Conservation (phyloP, 37 sponge, comb jelly and placozoan genomes). For the Agelas oroides region DNA sequence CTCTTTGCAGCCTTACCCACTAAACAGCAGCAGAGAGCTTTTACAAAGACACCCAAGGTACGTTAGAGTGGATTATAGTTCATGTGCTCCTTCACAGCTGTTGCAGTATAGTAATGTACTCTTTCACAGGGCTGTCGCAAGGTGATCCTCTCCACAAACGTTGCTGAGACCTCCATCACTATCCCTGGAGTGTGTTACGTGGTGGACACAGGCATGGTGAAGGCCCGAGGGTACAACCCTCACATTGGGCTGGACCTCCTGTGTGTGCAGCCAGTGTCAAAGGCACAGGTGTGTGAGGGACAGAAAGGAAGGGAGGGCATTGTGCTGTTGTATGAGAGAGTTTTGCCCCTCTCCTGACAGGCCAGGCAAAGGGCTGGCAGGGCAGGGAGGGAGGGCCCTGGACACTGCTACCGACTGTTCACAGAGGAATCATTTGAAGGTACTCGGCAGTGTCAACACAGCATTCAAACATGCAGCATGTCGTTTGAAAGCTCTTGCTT, state of each 20-base stretch:
- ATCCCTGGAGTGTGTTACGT: slow-evolving; percentile 90
- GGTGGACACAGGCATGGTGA: slow-evolving; percentile 94
- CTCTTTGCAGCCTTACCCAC: slow-evolving; percentile 93
- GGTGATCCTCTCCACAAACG: slow-evolving; percentile 93
- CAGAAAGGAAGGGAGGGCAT: background rate
- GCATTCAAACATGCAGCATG: too few relatives aligned
- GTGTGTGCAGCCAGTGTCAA: slow-evolving; percentile 91
- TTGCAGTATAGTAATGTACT: too few relatives aligned
- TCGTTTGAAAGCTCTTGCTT: too few relatives aligned
- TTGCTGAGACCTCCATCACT: slow-evolving; percentile 96
- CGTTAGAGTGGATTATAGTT: too few relatives aligned
- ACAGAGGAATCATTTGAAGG: slow-evolving; percentile 84
- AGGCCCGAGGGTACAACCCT: slow-evolving; percentile 89
- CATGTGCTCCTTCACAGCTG: too few relatives aligned
- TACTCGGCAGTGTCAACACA: background rate
- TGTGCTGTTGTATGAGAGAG: background rate
- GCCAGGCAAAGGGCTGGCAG: slow-evolving; percentile 88
- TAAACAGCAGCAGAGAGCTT: slow-evolving; percentile 71
- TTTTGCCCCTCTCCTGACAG: slow-evolving; percentile 17
- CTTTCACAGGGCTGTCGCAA: slow-evolving; percentile 71
- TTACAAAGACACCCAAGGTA: slow-evolving; percentile 31
- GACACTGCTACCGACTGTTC: slow-evolving; percentile 90
- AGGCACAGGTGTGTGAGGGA: slow-evolving; percentile 62
- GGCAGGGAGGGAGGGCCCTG: slow-evolving; percentile 91
- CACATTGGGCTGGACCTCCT: slow-evolving; percentile 84